Conservation (phyloP, 2,888 invertebrate genomes). For the Chaetogeoica ovagalla region DNA sequence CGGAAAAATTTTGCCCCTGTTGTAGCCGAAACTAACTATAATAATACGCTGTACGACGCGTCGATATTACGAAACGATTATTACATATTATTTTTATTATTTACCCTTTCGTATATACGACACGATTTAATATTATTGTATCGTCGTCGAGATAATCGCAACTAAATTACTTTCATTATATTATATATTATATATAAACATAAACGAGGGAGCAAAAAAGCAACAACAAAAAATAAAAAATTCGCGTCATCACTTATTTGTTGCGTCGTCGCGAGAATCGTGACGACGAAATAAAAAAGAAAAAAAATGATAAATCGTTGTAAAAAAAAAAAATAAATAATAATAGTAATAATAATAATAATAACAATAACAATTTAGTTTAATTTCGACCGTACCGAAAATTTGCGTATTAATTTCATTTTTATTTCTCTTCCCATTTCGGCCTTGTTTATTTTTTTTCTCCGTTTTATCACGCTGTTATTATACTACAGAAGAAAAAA, state of each 20-base stretch:
- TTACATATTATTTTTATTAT: not conserved
- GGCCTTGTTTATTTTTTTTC: too few relatives aligned
- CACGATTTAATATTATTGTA: too few relatives aligned
- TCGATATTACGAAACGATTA: too few relatives aligned
- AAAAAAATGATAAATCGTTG: not conserved
- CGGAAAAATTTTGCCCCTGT: conserved; percentile 27
- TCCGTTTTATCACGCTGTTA: too few relatives aligned
- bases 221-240: conserved; percentile 12
- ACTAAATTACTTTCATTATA: conserved; percentile 29
- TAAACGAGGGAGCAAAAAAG: too few relatives aligned
- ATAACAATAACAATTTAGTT: too few relatives aligned
- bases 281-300: not conserved
- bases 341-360: too few relatives aligned
- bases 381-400: too few relatives aligned
- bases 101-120: not conserved
- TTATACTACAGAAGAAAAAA: too few relatives aligned
- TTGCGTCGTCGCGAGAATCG: not conserved
- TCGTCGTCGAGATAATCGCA: conserved; percentile 24
- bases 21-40: not conserved
- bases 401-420: too few relatives aligned
- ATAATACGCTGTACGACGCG: too few relatives aligned
- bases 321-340: not conserved
- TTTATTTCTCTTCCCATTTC: too few relatives aligned
- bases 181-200: not conserved
- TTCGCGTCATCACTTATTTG: conserved; percentile 25